These are phyloP conservation scores for Cheilosia vulpina DNA, from an alignment of 2,888 invertebrate genomes.

Conservation along the genomic window DNA sequence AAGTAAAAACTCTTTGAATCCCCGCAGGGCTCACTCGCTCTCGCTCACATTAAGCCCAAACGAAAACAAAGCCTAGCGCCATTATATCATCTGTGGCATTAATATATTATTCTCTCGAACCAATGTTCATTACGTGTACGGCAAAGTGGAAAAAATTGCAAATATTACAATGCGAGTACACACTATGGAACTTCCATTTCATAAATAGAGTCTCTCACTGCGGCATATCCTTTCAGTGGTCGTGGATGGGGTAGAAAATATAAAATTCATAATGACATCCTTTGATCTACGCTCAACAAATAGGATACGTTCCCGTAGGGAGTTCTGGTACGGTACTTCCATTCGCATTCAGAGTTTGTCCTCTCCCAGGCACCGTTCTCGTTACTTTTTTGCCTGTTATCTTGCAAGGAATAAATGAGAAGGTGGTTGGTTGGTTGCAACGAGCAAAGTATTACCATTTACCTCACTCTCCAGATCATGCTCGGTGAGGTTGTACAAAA, in stretches of 20 bases:
- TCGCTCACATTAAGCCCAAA: conserved; percentile 24
- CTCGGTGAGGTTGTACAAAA: conserved; percentile 3
- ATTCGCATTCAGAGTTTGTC: conserved; percentile 33
- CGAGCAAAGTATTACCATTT: conserved; percentile 61
- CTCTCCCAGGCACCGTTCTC: conserved; percentile 41
- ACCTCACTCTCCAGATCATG: conserved; percentile 17
- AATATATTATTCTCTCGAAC: conserved; percentile 67
- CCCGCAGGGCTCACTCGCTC: conserved; percentile 33
- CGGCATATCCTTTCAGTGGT: conserved; percentile 14
- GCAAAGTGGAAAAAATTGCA: conserved; percentile 49
- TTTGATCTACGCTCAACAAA: conserved; percentile 71
- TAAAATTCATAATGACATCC: conserved; percentile 73
- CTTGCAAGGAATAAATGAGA: conserved; percentile 35
- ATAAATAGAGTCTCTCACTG: background rate
- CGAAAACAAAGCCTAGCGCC: conserved; percentile 58
- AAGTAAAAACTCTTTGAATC: conserved; percentile 29
- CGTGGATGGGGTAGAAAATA: conserved; percentile 29
- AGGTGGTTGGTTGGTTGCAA: conserved; percentile 31
- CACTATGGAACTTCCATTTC: background rate
- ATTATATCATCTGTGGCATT: conserved; percentile 61
- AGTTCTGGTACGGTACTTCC: conserved; percentile 39
- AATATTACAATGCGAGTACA: conserved; percentile 7
- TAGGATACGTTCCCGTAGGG: conserved; percentile 72
- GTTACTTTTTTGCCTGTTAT: conserved; percentile 49
- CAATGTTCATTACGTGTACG: conserved; percentile 57